phyloP scores from a whole-genome alignment of 2,797 vertebrate species.

The Bradypodion ventrale region DNA sequence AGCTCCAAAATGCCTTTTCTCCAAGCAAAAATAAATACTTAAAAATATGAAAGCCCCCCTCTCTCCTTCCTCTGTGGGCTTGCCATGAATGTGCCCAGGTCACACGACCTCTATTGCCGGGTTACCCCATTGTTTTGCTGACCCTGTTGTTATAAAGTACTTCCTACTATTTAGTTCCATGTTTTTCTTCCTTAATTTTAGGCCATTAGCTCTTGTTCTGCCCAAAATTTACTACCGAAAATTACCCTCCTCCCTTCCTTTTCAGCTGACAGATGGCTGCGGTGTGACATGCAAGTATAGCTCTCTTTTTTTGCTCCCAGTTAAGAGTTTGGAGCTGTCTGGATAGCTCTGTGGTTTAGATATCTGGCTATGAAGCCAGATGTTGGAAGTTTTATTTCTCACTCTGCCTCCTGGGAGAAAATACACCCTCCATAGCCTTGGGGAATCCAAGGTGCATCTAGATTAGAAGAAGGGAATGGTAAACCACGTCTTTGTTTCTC shows the following conservation, averaged over 20 bases:
- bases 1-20: no score
- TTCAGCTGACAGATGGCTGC: conserved; percentile 56
- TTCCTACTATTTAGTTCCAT: conserved; percentile 73
- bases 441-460: no score
- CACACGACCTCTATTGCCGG: conserved; percentile 58
- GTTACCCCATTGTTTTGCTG: conserved; percentile 67
- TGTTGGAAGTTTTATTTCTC: no score
- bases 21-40: no score
- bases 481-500: no score
- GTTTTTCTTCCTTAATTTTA: conserved; percentile 74
- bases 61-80: not conserved
- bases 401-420: no score
- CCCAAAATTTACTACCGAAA: conserved; percentile 71
- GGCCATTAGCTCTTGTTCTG: conserved; percentile 70
- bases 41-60: not conserved
- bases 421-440: no score
- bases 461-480: no score
- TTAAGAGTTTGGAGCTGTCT: no score
- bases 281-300: conserved; percentile 54
- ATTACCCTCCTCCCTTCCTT: conserved; percentile 71
- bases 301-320: conserved; percentile 52
- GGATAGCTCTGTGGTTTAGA: no score
- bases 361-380: no score
- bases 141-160: conserved; percentile 66
- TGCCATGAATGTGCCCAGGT: conserved; percentile 15